Percentiles rank a stretch among this genome's conserved stretches.
Evolutionary conservation across 1,140 invertebrate species (phyloP).

Genomic region (Drosophila sulfurigaster): DNA sequence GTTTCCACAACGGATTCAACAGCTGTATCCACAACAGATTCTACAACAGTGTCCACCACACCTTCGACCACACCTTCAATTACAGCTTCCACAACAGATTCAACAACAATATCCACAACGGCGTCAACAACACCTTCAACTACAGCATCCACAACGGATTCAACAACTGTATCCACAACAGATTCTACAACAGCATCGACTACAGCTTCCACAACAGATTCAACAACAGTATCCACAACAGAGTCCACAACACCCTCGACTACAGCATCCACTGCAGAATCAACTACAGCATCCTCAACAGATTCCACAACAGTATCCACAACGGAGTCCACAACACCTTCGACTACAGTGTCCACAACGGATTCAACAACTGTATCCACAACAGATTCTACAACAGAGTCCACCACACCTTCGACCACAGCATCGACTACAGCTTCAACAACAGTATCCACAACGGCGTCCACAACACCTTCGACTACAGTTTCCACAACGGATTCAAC

Average conservation of each 20-base stretch:
- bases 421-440: not conserved
- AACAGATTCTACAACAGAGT: not conserved
- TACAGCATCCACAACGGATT: no score
- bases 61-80: no score
- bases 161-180: no score
- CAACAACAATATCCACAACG: not conserved
- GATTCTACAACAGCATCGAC: not conserved
- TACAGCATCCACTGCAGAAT: no score
- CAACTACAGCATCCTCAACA: no score
- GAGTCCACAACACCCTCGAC: no score
- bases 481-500: not conserved
- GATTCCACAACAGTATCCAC: no score
- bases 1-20: no score
- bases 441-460: not conserved
- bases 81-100: no score
- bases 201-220: not conserved
- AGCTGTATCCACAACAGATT: no score
- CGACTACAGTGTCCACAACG: conserved; percentile 4
- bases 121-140: not conserved
- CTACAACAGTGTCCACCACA: no score
- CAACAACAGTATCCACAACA: not conserved
- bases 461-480: not conserved
- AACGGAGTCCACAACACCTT: not conserved
- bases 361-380: not conserved
- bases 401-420: not conserved